Conservation (phyloP, 2,797 vertebrate genomes). For the Hyperoplus lanceolatus region DNA sequence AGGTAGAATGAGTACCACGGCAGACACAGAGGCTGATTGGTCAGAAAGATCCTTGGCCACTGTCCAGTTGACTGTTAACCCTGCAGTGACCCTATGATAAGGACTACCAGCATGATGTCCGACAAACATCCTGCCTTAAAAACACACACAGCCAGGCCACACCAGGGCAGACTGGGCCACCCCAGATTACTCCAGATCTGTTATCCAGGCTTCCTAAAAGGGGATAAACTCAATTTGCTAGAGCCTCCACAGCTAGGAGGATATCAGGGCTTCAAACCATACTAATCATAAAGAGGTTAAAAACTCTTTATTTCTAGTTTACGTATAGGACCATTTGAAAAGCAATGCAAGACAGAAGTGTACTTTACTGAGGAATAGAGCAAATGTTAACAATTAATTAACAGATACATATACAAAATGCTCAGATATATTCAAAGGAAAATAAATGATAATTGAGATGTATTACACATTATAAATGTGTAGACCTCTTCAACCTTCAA, state of each 20-base stretch:
- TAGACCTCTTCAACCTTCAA: background rate
- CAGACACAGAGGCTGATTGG: constrained; percentile 62
- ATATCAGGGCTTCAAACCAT: background rate
- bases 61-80: constrained; percentile 77
- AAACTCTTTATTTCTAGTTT: background rate
- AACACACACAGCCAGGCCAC: constrained; percentile 59
- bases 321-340: background rate
- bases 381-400: background rate
- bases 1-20: constrained; percentile 58
- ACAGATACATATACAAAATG: background rate
- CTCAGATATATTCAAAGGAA: background rate
- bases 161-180: constrained; percentile 34
- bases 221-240: constrained; percentile 10
- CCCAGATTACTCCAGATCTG: constrained; percentile 38
- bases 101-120: constrained; percentile 72
- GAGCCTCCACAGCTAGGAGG: background rate
- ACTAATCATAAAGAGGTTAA: constrained; percentile 13
- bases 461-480: background rate
- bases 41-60: constrained; percentile 63
- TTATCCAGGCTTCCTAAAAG: constrained; percentile 39
- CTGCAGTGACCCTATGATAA: constrained; percentile 83
- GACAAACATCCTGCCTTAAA: constrained; percentile 80
- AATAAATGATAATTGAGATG: background rate
- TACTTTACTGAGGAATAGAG: background rate
- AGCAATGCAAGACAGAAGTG: background rate